A percentile compares a stretch with the other conserved stretches of the same genome.
These are phyloP conservation scores for Spheniscus humboldti DNA, from an alignment of 2,797 vertebrate species.

Conservation along the genomic window DNA sequence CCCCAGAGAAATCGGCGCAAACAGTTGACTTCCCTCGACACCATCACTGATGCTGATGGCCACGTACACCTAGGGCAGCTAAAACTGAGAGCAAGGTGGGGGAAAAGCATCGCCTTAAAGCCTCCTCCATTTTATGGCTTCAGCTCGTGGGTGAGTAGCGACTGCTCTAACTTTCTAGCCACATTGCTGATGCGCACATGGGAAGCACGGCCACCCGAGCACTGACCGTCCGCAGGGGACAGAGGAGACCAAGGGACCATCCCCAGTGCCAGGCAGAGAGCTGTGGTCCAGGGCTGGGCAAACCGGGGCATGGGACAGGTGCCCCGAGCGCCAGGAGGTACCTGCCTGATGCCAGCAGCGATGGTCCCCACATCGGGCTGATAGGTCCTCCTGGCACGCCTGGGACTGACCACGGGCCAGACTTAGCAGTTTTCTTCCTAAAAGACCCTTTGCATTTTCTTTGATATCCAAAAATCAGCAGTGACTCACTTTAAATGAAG, in stretches of 20 bases:
- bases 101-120: rapidly evolving
- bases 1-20: background rate
- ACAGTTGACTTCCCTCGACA: background rate
- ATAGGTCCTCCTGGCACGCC: background rate
- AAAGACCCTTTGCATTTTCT: background rate
- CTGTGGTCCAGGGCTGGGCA: background rate
- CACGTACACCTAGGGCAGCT: rapidly evolving
- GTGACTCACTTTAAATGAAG: background rate
- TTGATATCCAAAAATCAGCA: background rate
- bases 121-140: rapidly evolving
- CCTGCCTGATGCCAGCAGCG: rapidly evolving
- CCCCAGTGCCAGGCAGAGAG: background rate
- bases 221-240: background rate
- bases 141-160: rapidly evolving
- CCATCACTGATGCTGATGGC: background rate
- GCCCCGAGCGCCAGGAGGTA: background rate
- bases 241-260: rapidly evolving
- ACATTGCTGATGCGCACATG: rapidly evolving
- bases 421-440: background rate
- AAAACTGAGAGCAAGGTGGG: rapidly evolving
- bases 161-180: background rate
- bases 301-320: rapidly evolving
- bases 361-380: rapidly evolving
- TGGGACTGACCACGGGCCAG: background rate
- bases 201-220: rapidly evolving